phyloP scores from a whole-genome alignment of 2,113 vertebrate genomes.

The Triplophysa tibetana region DNA sequence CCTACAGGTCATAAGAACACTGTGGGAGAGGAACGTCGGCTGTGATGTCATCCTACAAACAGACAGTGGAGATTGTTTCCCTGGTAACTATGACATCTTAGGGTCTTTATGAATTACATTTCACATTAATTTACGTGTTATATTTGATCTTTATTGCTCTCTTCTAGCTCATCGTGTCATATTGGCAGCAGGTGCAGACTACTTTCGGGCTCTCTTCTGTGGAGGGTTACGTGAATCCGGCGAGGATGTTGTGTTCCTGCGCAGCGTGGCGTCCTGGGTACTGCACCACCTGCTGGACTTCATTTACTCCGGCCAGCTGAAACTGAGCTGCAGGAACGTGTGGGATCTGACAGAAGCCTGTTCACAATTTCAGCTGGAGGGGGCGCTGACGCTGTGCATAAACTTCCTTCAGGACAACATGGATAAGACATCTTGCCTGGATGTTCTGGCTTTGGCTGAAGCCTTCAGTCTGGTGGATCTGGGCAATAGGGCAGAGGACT shows the following conservation, averaged over 20 bases:
- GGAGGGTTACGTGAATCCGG: conserved; percentile 78
- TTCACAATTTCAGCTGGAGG: conserved; percentile 77
- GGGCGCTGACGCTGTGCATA: conserved; percentile 75
- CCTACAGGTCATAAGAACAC: conserved; percentile 61
- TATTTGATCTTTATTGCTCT: neutral
- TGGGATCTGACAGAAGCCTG: conserved; percentile 76
- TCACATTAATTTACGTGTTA: neutral
- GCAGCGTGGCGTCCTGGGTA: conserved; percentile 58
- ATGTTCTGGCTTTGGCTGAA: conserved; percentile 66
- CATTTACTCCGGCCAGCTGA: conserved; percentile 72
- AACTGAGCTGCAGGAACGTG: conserved; percentile 66
- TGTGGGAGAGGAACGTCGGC: conserved; percentile 68
- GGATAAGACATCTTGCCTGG: conserved; percentile 68
- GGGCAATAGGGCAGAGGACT: conserved; percentile 64
- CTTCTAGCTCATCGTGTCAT: conserved; percentile 75
- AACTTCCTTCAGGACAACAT: conserved; percentile 70
- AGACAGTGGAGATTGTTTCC: conserved; percentile 57
- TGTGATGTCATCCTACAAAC: conserved; percentile 75
- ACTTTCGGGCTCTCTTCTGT: conserved; percentile 79
- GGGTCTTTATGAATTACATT: no score
- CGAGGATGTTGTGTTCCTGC: conserved; percentile 59
- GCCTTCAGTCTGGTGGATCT: conserved; percentile 68
- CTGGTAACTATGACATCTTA: conserved; percentile 54
- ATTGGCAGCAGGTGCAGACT: conserved; percentile 80
- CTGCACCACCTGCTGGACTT: conserved; percentile 75